Base-by-base conservation (phyloP, 2,113 vertebrate species). In the Nematolebias whitei region DNA sequence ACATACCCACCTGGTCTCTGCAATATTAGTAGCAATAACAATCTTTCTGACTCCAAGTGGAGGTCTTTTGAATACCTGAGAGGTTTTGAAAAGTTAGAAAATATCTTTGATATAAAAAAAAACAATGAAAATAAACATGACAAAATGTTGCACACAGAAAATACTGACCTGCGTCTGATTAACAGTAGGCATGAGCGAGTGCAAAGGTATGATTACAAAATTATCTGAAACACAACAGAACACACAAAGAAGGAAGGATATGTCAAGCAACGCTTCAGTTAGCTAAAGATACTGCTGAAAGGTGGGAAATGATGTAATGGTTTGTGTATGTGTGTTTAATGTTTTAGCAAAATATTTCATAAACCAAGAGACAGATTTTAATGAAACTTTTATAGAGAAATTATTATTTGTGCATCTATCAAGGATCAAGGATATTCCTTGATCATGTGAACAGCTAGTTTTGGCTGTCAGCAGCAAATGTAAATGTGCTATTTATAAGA, bases 21-120 rank as follows among this genome's bases (percentile, higher is more conserved):
- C 97, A 70, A 99, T 99, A 87, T 99, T 99, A 69, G 96, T 99
- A 64, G 98, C 97, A 80, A 99, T 99, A 71, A 99, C 94, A 47
- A 99, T 98, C 91, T 99, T 99, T 85, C 96, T 92, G 61, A 99
- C 95, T 83, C 97, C 98, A 56, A 95, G 92, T 3, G 96, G 95
- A 22, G 97, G 97, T 81, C 84, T 97, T 90, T 97, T 97, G 85
- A 99, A 99, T 44, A 99, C 98, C 98, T 99, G 72, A 69, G 87
- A 85, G 23, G 2, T 57, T 69, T 65, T 87, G 83, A 69, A 78
- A 26, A 64, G 54, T n/a, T 7, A 64, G 8, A 72, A 73, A 29
- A 71, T n/a, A 41, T 51, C 50, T 49, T 6, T 45, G 55, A 68
- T 48, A 55, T 19, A 51, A 48, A 70, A 41, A 50, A 19, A 52